Evolutionary conservation across 2,888 invertebrate genomes (phyloP), one percentile per base, ranked within the genome.

Genomic region (Agrilus mali): DNA sequence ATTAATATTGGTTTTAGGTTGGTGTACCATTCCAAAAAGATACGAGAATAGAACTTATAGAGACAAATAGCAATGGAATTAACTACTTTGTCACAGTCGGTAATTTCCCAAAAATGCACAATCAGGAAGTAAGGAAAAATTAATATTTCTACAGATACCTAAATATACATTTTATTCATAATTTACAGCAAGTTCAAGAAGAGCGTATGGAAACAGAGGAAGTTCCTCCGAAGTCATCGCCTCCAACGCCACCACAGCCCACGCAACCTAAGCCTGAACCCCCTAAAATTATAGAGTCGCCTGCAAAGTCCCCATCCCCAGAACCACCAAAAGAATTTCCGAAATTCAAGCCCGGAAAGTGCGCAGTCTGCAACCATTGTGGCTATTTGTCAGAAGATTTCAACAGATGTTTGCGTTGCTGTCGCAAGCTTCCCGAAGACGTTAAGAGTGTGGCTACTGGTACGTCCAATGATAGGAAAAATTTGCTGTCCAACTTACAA

Each of bases 81-180:
- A 84, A 86, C 63, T 86, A 85, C 60, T 78, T 86, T 49, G 86
- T 86, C 20, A 82, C 84, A 15, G 81, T 82, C 40, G 82, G 81
- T 35, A 33, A 27, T 27, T 27, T 27, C 27, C 27, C 27, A 4
- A 27, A 15, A 55, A 55, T 45, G 47, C 46, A 53, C 6, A 50
- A 50, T 38, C 41, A 52, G 7, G 50, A 48, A 33, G 49, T 44
- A 34, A 49, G 46, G 43, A 51, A 27, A 37, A 17, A 37, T 37
- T 17, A 17, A 16, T 37, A 31, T 33, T 10, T 10, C 10, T 27
- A 10, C 27, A 27, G 6, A 20, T 20, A 20, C 20, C 2, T 20
- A 20, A 20, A 5, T 39, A n/a, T 35, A 17, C 20, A 34, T 16
- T 8, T 27, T 10, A 10, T 27, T 27, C 27, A 27, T 27, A 27